Base-by-base conservation (phyloP, 2,888 invertebrate species). In the Hypomecis atomaria region DNA sequence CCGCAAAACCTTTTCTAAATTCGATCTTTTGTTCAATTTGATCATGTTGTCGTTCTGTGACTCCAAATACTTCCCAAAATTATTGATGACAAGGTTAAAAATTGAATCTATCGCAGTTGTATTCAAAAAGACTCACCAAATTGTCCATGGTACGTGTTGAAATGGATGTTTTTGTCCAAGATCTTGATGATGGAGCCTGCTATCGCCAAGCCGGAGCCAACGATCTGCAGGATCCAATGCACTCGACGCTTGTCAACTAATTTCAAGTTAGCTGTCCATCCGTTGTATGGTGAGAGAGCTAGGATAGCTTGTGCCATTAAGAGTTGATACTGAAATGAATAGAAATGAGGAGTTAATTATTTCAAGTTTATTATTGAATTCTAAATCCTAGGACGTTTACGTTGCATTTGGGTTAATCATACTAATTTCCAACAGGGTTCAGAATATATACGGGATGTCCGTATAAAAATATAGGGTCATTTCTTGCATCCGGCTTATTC, bases 221-320 rank as follows among this genome's bases (percentile, higher is more conserved):
- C 1, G 5, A 87, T 69, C 69, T 90, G 90, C 13, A 91, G 70
- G 6, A 88, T 72, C 76, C 85, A 87, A 67, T 92, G 91, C 0
- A 83, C 81, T 7, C 87, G 81, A 37, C 81, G 80, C 62, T 85
- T 87, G 71, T 91, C 83, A 1, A 82, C 76, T 13, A 90, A 65
- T 52, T 74, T 83, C n/a, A 90, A 74, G 6, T 78, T 75, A 1
- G 77, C 65, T 6, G 88, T 81, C 90, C 90, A 91, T 10, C 88
- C 83, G 65, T 86, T 88, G 62, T 83, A 71, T 3, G 86, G 80
- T 0, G 85, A 83, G 8, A 90, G 70, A 45, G 82, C 75, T 0
- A 91, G 75, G 50, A 89, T 87, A 8, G 88, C 86, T 75, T 89
- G 74, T 0, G 86, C 83, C 90, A 91, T 92, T 7, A 90, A 75